Evolutionary conservation across 2,113 vertebrate species (phyloP), one percentile per base, ranked within the genome.

Genomic region (Columbina picui): DNA sequence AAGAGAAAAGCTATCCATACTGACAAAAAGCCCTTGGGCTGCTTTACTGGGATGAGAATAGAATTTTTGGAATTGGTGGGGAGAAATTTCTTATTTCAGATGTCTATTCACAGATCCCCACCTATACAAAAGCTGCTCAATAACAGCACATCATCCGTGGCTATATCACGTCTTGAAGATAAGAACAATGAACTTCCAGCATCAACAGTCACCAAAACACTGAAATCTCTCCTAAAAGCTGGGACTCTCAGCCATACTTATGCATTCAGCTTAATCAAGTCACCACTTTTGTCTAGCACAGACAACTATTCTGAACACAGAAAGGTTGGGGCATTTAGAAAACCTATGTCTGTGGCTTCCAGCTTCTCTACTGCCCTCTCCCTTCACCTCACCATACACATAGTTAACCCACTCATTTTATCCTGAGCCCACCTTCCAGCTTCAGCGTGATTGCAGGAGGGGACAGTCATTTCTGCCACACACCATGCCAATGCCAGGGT

Each of bases 401-500:
- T 20, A 65, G 19, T 14, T 30, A 67, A 67, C n/a, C 15, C 74
- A 70, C 11, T 32, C 45, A 18, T 43, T 53, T 86, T 57, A 89
- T 59, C 57, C 41, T 36, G 15, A 84, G n/a, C 45, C 30, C 56
- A 78, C 38, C 60, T 65, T 43, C n/a, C 74, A 84, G 26, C n/a
- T 47, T 78, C 50, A 81, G 64, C 39, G 41, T 3, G 10, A 26
- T 1, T 70, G 36, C 45, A 78, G 39, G 16, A 60, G 19, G 13
- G 4, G 30, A 29, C 23, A 50, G 23, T 52, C 50, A 64, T 29
- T 26, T 77, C 11, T 19, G 20, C 6, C 34, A 60, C 29, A 30
- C 8, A 56, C 13, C 0, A 4, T 36, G 43, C 43, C 7, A 76
- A 50, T 0, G 0, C 19, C 52, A 86, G 25, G 15, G 7, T 38